phyloP scores from a whole-genome alignment of 1,140 invertebrate genomes.

The Atta cephalotes region DNA sequence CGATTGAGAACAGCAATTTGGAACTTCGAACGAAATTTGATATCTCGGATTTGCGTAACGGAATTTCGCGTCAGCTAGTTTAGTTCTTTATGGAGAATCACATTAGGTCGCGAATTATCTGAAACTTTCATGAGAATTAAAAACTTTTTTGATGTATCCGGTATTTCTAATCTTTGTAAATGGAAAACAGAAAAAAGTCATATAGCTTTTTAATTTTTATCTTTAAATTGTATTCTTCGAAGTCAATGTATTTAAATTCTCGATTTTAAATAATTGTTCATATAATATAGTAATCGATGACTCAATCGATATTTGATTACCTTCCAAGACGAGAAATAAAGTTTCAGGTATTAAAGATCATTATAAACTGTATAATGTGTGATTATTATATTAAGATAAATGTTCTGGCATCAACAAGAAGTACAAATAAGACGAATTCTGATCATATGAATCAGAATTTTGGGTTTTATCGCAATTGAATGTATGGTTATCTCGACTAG shows the following conservation, averaged over 20 bases:
- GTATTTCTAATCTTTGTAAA: neutral
- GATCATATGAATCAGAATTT: too few species aligned
- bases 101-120: neutral
- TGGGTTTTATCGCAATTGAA: too few species aligned
- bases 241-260: neutral
- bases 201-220: neutral
- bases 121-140: neutral
- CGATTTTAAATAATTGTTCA: neutral
- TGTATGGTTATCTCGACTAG: too few species aligned
- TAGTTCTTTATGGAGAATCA: neutral
- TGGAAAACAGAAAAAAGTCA: neutral
- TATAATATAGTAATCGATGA: neutral
- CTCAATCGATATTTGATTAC: neutral
- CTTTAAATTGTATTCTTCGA: too few species aligned
- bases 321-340: neutral
- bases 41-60: conserved; percentile 18
- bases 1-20: conserved; percentile 17
- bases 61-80: conserved; percentile 11
- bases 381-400: too few species aligned
- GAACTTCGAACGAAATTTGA: conserved; percentile 26
- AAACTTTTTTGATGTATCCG: neutral
- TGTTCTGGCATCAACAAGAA: too few species aligned
- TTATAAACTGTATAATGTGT: neutral
- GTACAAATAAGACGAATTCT: too few species aligned
- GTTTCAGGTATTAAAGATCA: neutral